Base-by-base conservation (phyloP, 2,797 vertebrate species). In the Cichlasoma orientale region DNA sequence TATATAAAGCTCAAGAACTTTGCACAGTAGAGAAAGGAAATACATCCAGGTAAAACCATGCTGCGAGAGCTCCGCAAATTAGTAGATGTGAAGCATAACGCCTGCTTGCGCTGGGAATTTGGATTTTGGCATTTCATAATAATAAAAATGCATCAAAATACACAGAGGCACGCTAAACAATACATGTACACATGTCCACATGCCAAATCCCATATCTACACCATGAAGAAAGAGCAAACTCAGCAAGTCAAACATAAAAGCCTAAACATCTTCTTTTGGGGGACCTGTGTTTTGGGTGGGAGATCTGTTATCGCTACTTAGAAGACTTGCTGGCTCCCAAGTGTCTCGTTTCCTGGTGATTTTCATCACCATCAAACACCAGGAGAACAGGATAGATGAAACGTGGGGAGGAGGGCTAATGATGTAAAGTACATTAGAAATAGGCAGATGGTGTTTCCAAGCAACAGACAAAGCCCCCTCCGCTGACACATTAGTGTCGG, bases 391-490 rank as follows among this genome's bases (percentile, higher is more conserved):
- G 76, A 76, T 56, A 88, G 80, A 76, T 82, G 71, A 83, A 78
- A 83, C 38, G 10, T 82, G 55, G 88, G 77, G 77, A 77, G 72
- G 68, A 68, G 50, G 89, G 80, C 85, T 95, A 94, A 95, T 94
- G 93, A 95, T 92, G 90, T 90, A 88, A 93, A 93, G 84, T 84
- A 87, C 87, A 89, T 95, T 92, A 90, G 87, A 90, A 89, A 91
- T 86, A 94, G 88, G 93, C 94, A 93, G 92, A 93, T 93, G 86
- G 91, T 87, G 92, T 95, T 94, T 88, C 94, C 93, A 93, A 93
- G 94, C 94, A 95, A 95, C 94, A 92, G 88, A 94, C 89, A 92
- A 92, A 93, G 78, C 86, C 83, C 86, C 86, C 92, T 84, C 89
- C 54, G 74, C 82, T 87, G 92, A 92, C 86, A 92, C 92, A 94